Percentiles rank a stretch among this genome's conserved stretches.
Conservation (phyloP, 1,140 invertebrate species). For the Eulimnadia texana region DNA sequence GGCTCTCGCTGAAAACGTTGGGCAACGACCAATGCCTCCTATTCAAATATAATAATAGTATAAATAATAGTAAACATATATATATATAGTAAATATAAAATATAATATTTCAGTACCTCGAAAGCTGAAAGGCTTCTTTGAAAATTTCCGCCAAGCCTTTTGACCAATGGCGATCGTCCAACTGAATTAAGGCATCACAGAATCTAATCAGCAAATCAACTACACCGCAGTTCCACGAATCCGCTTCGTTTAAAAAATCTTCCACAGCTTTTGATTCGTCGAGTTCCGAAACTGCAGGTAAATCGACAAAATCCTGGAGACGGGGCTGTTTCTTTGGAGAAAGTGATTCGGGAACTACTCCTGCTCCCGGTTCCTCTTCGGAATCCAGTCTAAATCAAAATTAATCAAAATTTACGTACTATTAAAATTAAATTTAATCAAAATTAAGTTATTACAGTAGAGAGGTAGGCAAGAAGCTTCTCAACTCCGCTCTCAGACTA, state of each 20-base stretch:
- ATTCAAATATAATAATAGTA: too few relatives aligned
- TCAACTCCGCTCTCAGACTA: conserved; percentile 42
- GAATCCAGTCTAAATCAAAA: conserved; percentile 1
- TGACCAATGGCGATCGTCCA: not conserved
- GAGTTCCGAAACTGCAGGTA: not conserved
- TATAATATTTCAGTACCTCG: too few relatives aligned
- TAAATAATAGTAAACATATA: too few relatives aligned
- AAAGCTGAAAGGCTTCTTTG: conserved; percentile 37
- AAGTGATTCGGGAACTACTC: not conserved
- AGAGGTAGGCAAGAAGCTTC: conserved; percentile 39
- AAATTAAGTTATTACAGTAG: conserved; percentile 32
- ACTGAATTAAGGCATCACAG: not conserved
- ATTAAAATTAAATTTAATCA: not conserved
- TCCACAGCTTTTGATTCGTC: not conserved
- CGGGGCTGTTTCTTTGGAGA: not conserved
- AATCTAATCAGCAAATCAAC: not conserved
- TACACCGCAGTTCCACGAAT: not conserved
- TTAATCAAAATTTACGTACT: not conserved
- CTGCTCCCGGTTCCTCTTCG: not conserved
- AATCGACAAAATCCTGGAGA: not conserved
- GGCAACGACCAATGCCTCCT: conserved; percentile 29
- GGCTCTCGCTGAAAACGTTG: conserved; percentile 31
- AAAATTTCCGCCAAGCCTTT: conserved; percentile 33
- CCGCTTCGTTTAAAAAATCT: not conserved
- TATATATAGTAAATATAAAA: too few relatives aligned